Conservation (phyloP, 2,888 invertebrate genomes). For the Agrotis puta region DNA sequence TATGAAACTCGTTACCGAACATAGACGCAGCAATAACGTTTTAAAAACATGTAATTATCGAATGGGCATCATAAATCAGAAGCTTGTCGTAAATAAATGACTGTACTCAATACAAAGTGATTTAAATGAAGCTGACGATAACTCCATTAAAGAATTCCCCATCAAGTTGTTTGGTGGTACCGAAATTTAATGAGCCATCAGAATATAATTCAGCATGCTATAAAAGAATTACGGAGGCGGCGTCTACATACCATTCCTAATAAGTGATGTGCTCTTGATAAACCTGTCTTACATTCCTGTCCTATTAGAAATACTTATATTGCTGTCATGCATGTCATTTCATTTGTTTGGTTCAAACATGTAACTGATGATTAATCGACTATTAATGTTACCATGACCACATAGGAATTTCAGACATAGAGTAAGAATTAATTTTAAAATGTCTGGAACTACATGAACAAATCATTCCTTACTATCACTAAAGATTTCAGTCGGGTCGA, state of each 20-base stretch:
- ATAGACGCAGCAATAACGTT: slow-evolving; percentile 71
- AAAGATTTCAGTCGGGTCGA: slow-evolving; percentile 3
- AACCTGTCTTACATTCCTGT: slow-evolving; percentile 39
- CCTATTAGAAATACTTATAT: slow-evolving; percentile 33
- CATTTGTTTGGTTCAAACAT: slow-evolving; percentile 3
- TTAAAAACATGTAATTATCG: slow-evolving; percentile 67
- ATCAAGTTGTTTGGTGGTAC: slow-evolving; percentile 33
- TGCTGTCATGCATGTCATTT: slow-evolving; percentile 21
- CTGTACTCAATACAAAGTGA: slow-evolving; percentile 60
- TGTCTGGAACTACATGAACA: neutral
- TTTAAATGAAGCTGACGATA: slow-evolving; percentile 61
- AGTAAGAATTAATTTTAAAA: neutral
- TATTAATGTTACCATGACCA: neutral
- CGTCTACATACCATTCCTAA: slow-evolving; percentile 63
- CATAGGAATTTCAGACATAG: neutral
- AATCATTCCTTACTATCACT: neutral
- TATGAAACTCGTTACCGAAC: slow-evolving; percentile 83
- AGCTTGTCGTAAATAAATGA: slow-evolving; percentile 56
- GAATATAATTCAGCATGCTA: slow-evolving; percentile 27
- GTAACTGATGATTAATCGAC: slow-evolving; percentile 4
- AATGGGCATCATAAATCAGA: slow-evolving; percentile 59
- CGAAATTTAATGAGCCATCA: slow-evolving; percentile 44
- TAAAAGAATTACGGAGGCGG: slow-evolving; percentile 55
- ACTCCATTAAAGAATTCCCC: slow-evolving; percentile 49
- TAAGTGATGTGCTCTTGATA: slow-evolving; percentile 47